A percentile compares a stretch with the other conserved stretches of the same genome.
Evolutionary conservation across 2,888 invertebrate species (phyloP).

Genomic region (Drosophila fungiperda): DNA sequence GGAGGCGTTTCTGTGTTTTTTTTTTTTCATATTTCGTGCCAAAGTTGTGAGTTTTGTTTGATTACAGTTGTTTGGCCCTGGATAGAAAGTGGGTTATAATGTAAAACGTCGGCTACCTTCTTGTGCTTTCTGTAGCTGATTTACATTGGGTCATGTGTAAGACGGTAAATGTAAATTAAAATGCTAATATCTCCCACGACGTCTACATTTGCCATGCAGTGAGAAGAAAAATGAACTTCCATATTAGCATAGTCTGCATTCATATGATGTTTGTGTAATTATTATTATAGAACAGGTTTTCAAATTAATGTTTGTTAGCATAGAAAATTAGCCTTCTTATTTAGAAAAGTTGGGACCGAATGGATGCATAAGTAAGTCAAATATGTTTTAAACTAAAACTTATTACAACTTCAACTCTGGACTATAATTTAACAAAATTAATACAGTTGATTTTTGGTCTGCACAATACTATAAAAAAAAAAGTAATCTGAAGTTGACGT

Average conservation of each 20-base stretch:
- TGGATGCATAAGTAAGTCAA: not conserved
- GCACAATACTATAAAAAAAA: not conserved
- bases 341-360: not conserved
- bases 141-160: slow-evolving; percentile 63
- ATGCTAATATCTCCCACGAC: slow-evolving; percentile 55
- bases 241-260: slow-evolving; percentile 47
- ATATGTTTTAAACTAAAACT: not conserved
- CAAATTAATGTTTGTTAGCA: not conserved
- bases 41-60: slow-evolving; percentile 11
- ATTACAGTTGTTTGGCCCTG: not conserved
- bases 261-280: slow-evolving; percentile 17
- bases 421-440: not conserved
- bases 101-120: slow-evolving; percentile 42
- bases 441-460: not conserved
- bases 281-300: not conserved
- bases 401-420: not conserved
- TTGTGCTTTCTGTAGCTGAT: slow-evolving; percentile 43
- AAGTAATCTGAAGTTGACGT: slow-evolving; percentile 20
- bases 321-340: not conserved
- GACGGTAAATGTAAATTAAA: slow-evolving; percentile 55
- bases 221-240: slow-evolving; percentile 3
- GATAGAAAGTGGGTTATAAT: slow-evolving; percentile 52
- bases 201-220: slow-evolving; percentile 16
- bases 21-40: slow-evolving; percentile 1
- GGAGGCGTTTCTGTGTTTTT: not conserved